Base-by-base conservation (phyloP, 2,797 vertebrate genomes). In the Orientallactaga sibirica region DNA sequence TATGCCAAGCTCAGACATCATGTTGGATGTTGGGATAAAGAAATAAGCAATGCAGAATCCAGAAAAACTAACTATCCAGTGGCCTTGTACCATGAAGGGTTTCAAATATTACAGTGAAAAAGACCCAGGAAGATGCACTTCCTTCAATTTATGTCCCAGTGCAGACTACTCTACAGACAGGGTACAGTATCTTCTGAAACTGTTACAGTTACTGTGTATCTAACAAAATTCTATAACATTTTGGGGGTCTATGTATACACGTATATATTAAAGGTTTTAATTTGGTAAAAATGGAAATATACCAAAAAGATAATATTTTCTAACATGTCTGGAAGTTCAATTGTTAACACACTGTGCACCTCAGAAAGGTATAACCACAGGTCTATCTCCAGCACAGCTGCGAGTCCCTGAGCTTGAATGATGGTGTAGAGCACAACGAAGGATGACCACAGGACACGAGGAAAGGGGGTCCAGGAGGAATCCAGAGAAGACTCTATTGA, bases 231-330 rank as follows among this genome's bases (percentile, higher is more conserved):
- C 61, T 16, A 62, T 37, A 91, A 84, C 11, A 41, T 55, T 10
- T 70, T 37, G 33, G 43, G 41, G 61, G 74, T 93, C 82, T 87
- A 58, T n/a, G 33, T 62, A 55, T 62, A 52, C 81, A 52, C 67
- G 1, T 71, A 78, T 58, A 74, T 5, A 75, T 16, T 83, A 27
- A 83, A 77, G 33, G 68, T 33, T 76, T 95, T 86, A 66, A 74
- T 82, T 84, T 86, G 41, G 43, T 79, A 76, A 78, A 86, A 86
- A 85, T 58, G n/a, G 66, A 91, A 93, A 86, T 52, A 82, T 4
- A 87, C 10, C 10, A 80, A 86, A 48, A 7, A 48, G 48, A 48
- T 48, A 48, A 48, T 41, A 29, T 68, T 96, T 75, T 90, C 58
- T 86, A 93, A 74, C 37, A 33, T 62, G 12, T 43, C 58, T 77